Conservation (phyloP, 2,113 vertebrate genomes). For the Dipodomys spectabilis region DNA sequence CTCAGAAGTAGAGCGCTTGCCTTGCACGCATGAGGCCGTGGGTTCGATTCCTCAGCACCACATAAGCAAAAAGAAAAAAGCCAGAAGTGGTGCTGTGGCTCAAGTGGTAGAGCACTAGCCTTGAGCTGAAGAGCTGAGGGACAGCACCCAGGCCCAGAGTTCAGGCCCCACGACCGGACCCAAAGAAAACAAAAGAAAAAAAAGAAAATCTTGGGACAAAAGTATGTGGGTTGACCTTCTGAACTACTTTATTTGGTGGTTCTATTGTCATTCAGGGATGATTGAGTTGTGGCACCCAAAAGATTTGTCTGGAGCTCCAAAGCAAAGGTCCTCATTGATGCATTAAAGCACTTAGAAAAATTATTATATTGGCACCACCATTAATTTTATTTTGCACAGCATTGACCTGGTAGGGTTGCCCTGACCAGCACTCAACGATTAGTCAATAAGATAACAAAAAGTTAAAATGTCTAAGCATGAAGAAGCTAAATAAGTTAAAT, state of each 20-base stretch:
- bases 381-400: constrained; percentile 22
- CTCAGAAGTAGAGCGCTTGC: too few relatives aligned
- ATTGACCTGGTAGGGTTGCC: background rate
- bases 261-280: background rate
- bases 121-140: too few relatives aligned
- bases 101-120: too few relatives aligned
- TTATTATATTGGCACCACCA: background rate
- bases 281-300: background rate
- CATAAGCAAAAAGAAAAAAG: too few relatives aligned
- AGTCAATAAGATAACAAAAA: constrained; percentile 17
- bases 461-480: background rate
- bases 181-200: too few relatives aligned
- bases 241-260: background rate
- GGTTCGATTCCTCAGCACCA: too few relatives aligned
- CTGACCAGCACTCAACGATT: background rate
- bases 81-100: too few relatives aligned
- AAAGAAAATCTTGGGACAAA: background rate
- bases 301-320: background rate
- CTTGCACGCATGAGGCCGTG: too few relatives aligned
- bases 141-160: too few relatives aligned
- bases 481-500: background rate
- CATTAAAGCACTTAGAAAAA: constrained; percentile 7
- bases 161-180: too few relatives aligned
- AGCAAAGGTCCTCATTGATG: background rate
- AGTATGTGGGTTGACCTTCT: background rate